Conservation (phyloP, 2,888 invertebrate species). For the Euphydryas editha region DNA sequence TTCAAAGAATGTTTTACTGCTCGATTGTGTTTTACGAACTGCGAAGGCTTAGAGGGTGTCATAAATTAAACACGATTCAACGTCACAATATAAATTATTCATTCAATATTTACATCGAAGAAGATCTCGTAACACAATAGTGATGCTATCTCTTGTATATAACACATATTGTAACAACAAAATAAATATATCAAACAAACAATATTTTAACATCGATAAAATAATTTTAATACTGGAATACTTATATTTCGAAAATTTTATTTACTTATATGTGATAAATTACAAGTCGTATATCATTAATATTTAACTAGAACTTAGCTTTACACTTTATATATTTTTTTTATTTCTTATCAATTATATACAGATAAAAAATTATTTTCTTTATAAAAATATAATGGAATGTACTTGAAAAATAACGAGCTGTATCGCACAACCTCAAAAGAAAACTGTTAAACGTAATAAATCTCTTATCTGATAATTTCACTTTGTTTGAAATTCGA, state of each 20-base stretch:
- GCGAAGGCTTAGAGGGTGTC: conserved; percentile 33
- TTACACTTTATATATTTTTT: not conserved
- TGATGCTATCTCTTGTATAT: conserved; percentile 5
- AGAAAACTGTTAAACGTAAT: conserved; percentile 20
- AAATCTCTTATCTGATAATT: not conserved
- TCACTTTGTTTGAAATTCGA: conserved; percentile 27
- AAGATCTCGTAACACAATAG: conserved; percentile 48
- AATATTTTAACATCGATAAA: conserved; percentile 1
- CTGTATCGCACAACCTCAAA: conserved; percentile 50
- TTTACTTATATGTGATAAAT: conserved; percentile 16
- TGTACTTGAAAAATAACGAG: conserved; percentile 40
- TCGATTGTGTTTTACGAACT: not conserved
- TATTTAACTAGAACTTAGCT: conserved; percentile 17
- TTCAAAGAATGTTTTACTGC: not conserved
- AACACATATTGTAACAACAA: conserved; percentile 6
- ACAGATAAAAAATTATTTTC: conserved; percentile 12
- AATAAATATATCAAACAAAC: not conserved
- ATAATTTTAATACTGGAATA: conserved; percentile 3
- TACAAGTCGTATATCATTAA: conserved; percentile 5
- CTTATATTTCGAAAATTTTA: conserved; percentile 11
- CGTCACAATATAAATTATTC: conserved; percentile 74
- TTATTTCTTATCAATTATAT: conserved; percentile 6
- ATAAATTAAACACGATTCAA: conserved; percentile 53
- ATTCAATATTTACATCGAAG: conserved; percentile 74
- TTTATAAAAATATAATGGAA: conserved; percentile 46